Evolutionary conservation across 2,113 vertebrate species (phyloP), one percentile per base, ranked within the genome.

Genomic region (Miniopterus natalensis): DNA sequence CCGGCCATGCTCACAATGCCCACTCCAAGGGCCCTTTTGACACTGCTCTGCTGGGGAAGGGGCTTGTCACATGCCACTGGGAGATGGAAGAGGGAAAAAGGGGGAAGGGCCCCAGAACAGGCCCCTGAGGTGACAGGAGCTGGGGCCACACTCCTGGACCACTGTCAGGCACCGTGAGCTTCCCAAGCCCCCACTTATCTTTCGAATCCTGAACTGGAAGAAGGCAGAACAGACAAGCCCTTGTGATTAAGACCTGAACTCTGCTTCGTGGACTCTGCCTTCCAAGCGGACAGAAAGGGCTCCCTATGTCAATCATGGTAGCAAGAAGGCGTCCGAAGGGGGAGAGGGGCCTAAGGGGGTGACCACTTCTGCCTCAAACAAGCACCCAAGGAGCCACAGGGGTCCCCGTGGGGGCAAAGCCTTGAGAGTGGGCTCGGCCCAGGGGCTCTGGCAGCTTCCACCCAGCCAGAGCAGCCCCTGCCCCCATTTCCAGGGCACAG

Each of bases 111-210:
- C 36, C 8, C 29, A 55, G 49, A 73, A 12, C 45, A 17, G 81
- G 21, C 29, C 57, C 25, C 21, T 4, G 5, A 8, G 49, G n/a
- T 5, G 36, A 63, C 49, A 51, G 31, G 21, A 66, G 27, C 47
- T 45, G 6, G 27, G 14, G 36, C 5, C 21, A 21, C 29, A 2
- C 9, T n/a, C 77, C 70, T 27, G n/a, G 55, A 18, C 17, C 55
- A 27, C 61, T 9, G 2, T 36, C 2, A 14, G 14, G 49, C 63
- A 6, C 6, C 4, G 0, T 2, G 47, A 31, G 42, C 31, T 45
- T 10, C 61, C 25, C n/a, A 36, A 57, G 45, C 53, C 66, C 66
- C 71, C 18, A 29, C 12, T 18, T 6, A 23, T 49, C 70, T 55
- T 51, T 3, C 17, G 36, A 77, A 88, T 2, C 63, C 74, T 51